phyloP scores from a whole-genome alignment of 2,888 invertebrate genomes.

The Corythucha ciliata region DNA sequence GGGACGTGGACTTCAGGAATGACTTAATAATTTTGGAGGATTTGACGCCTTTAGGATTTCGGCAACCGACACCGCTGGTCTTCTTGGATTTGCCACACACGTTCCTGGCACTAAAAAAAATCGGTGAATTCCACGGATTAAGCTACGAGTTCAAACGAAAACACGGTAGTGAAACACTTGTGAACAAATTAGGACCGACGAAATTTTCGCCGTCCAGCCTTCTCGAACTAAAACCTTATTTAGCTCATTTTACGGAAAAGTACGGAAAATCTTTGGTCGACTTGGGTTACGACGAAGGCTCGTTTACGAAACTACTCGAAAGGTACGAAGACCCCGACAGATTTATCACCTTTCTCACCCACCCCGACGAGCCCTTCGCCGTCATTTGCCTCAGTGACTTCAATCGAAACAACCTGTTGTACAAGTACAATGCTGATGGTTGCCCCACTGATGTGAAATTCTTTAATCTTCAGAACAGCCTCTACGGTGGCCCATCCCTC shows the following conservation, averaged over 20 bases:
- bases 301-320: too few relatives aligned
- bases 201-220: too few relatives aligned
- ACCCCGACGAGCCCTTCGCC: conserved; percentile 26
- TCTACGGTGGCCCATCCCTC: conserved; percentile 40
- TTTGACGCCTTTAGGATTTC: conserved; percentile 23
- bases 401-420: conserved; percentile 42
- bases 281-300: too few relatives aligned
- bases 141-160: too few relatives aligned
- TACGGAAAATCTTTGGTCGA: too few relatives aligned
- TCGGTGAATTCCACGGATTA: conserved; percentile 35
- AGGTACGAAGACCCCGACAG: too few relatives aligned
- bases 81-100: conserved; percentile 34
- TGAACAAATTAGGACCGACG: too few relatives aligned
- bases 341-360: too few relatives aligned
- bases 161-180: too few relatives aligned
- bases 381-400: conserved; percentile 42
- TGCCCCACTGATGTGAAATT: conserved; percentile 39
- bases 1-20: conserved; percentile 6
- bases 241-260: too few relatives aligned
- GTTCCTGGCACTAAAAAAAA: conserved; percentile 28
- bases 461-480: conserved; percentile 40
- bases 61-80: conserved; percentile 20
- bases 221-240: too few relatives aligned
- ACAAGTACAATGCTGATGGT: conserved; percentile 38
- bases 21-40: conserved; percentile 32